A percentile compares a stretch with the other conserved stretches of the same genome.
Evolutionary conservation across 1,140 invertebrate species (phyloP).

Genomic region (Planococcus citri): DNA sequence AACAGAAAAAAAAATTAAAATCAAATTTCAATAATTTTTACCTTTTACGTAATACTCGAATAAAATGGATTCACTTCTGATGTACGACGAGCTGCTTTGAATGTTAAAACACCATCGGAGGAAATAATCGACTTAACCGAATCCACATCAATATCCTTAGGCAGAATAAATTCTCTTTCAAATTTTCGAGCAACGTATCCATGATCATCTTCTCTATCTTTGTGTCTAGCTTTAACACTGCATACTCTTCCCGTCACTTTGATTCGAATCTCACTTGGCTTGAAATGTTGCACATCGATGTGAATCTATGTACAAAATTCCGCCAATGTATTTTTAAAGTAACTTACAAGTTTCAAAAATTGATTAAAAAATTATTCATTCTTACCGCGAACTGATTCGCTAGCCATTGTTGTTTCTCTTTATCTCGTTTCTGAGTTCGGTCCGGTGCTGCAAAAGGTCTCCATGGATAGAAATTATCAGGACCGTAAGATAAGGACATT

Average conservation of each 20-base stretch:
- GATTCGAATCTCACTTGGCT: neutral
- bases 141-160: neutral
- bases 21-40: neutral
- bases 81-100: neutral
- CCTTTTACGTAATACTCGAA: neutral
- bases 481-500: constrained; percentile 5
- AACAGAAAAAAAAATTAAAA: neutral
- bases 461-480: constrained; percentile 8
- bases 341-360: no score
- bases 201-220: constrained; percentile 6
- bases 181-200: neutral
- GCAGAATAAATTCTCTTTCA: neutral
- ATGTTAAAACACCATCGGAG: constrained; percentile 14
- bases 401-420: neutral
- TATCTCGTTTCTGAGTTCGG: neutral
- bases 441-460: neutral
- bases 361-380: no score
- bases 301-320: neutral
- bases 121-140: constrained; percentile 2
- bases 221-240: neutral
- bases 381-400: neutral
- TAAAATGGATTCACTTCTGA: neutral
- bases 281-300: constrained; percentile 8
- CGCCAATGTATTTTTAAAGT: no score
- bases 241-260: neutral